Percentiles rank a stretch among this genome's conserved stretches.
Evolutionary conservation across 2,888 invertebrate genomes (phyloP).

Genomic region (Oscheius sp.): DNA sequence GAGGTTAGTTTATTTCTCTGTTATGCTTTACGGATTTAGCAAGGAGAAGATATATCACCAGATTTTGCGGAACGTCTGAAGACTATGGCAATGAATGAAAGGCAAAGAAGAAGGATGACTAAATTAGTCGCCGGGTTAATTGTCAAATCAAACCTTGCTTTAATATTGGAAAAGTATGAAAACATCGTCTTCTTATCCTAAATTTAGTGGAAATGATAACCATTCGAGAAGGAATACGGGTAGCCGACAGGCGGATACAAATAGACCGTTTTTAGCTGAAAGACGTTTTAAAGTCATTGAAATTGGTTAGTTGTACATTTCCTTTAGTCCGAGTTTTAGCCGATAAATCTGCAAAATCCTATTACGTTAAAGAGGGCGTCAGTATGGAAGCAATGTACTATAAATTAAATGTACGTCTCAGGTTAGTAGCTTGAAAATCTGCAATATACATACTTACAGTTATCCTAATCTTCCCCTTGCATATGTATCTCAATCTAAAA

Average conservation of each 20-base stretch:
- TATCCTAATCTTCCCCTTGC: constrained; percentile 43
- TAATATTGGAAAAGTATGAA: neutral
- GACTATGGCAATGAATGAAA: neutral
- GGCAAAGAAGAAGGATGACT: neutral
- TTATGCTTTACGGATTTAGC: neutral
- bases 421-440: neutral
- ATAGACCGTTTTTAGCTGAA: neutral
- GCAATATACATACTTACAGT: neutral
- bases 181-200: neutral
- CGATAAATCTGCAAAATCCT: neutral
- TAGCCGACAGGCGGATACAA: neutral
- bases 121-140: neutral
- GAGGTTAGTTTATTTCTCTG: constrained; percentile 6
- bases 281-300: constrained; percentile 26
- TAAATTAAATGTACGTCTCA: neutral
- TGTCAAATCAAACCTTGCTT: neutral
- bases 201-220: no score
- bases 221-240: no score
- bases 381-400: neutral
- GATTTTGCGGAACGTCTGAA: neutral
- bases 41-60: neutral
- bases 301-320: neutral
- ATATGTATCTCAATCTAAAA: constrained; percentile 36
- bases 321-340: no score
- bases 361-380: neutral